Conservation (phyloP, 2,888 invertebrate species). For the Chaetogeoica ovagalla region DNA sequence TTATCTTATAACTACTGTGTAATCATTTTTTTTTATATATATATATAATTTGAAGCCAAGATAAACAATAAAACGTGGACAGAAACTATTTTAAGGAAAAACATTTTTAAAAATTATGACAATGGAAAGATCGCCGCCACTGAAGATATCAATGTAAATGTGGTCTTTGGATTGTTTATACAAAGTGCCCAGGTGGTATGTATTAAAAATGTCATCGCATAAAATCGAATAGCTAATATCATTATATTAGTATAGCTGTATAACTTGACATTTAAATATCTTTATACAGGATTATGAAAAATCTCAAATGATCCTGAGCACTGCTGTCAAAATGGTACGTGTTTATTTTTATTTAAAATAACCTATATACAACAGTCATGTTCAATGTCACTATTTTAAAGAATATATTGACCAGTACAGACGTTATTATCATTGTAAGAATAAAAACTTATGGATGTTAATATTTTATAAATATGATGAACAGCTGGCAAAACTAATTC, state of each 20-base stretch:
- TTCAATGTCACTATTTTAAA: too few species aligned
- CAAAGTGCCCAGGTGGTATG: constrained; percentile 39
- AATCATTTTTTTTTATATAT: not conserved
- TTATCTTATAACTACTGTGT: too few species aligned
- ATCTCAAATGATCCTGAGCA: constrained; percentile 45
- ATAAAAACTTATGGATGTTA: too few species aligned
- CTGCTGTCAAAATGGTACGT: constrained; percentile 37
- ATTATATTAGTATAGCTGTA: not conserved
- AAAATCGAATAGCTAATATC: not conserved
- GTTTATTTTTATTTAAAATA: constrained; percentile 10
- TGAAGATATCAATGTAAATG: not conserved
- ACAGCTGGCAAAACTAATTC: too few species aligned
- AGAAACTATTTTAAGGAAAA: constrained; percentile 15
- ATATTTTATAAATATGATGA: too few species aligned
- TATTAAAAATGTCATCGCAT: not conserved
- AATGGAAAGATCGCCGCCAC: constrained; percentile 14
- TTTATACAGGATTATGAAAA: constrained; percentile 47
- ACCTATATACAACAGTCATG: not conserved
- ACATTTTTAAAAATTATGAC: constrained; percentile 36
- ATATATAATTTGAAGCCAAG: constrained; percentile 8
- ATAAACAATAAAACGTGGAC: not conserved
- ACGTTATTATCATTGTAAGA: too few species aligned
- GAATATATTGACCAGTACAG: too few species aligned
- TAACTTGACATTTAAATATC: not conserved
- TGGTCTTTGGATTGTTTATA: constrained; percentile 10